Percentiles rank a stretch among this genome's conserved stretches.
Evolutionary conservation across 1,140 invertebrate genomes (phyloP).

Genomic region (Periplaneta americana): DNA sequence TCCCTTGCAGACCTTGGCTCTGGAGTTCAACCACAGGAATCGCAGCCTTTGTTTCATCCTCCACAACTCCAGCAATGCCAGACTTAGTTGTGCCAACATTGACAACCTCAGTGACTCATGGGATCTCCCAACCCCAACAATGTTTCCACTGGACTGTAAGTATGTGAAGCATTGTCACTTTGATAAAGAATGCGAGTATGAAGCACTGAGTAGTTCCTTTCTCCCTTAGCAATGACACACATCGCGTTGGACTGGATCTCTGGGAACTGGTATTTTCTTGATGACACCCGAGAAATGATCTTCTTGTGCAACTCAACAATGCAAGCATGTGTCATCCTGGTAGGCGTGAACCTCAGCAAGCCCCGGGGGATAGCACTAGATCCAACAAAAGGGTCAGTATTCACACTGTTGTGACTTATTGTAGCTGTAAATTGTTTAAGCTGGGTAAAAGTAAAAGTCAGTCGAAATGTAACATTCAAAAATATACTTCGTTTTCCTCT

Average conservation of each 20-base stretch:
- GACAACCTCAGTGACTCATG: conserved; percentile 52
- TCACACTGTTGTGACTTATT: no score
- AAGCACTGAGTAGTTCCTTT: background rate
- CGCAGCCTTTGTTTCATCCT: conserved; percentile 63
- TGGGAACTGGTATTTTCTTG: conserved; percentile 80
- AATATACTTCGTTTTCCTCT: background rate
- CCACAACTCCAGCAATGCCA: conserved; percentile 38
- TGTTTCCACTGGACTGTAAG: conserved; percentile 52
- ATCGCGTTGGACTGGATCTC: conserved; percentile 81
- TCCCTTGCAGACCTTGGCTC: conserved; percentile 38
- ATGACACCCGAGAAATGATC: conserved; percentile 63
- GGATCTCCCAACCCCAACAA: conserved; percentile 45
- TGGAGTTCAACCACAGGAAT: conserved; percentile 48
- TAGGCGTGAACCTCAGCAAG: conserved; percentile 63
- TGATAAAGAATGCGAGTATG: background rate
- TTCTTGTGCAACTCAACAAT: conserved; percentile 61
- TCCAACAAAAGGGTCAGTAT: conserved; percentile 59
- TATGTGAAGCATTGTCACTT: conserved; percentile 7
- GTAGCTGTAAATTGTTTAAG: no score
- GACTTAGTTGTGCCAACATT: conserved; percentile 51
- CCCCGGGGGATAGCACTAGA: conserved; percentile 76
- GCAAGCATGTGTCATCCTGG: conserved; percentile 58
- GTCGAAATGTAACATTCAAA: background rate
- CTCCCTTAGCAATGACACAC: conserved; percentile 53
- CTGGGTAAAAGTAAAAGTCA: no score